phyloP scores from a whole-genome alignment of 2,888 invertebrate species.

The Sycophila texana region DNA sequence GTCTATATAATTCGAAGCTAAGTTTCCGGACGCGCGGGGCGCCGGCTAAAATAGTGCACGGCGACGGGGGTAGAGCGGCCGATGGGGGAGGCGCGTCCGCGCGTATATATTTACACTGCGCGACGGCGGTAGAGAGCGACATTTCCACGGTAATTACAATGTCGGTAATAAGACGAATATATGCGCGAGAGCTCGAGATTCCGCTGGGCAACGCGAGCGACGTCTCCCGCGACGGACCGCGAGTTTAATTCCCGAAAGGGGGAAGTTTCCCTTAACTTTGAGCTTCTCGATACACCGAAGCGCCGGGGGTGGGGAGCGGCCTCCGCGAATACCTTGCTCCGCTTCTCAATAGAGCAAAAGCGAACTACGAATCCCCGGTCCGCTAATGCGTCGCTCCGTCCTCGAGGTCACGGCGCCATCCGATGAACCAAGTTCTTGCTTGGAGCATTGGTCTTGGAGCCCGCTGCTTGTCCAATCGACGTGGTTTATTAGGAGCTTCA shows the following conservation, averaged over 20 bases:
- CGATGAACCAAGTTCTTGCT: neutral
- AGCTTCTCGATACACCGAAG: slow-evolving; percentile 30
- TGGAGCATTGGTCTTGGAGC: neutral
- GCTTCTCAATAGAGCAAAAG: neutral
- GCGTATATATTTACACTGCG: neutral
- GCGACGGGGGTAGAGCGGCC: neutral
- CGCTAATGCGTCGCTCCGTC: slow-evolving; percentile 5
- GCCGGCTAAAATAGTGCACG: slow-evolving; percentile 20
- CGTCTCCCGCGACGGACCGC: slow-evolving; percentile 5
- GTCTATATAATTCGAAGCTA: slow-evolving; percentile 40
- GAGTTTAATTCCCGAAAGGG: slow-evolving; percentile 49
- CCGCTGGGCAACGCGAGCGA: neutral
- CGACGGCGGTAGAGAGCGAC: neutral
- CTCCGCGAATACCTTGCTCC: slow-evolving; percentile 1
- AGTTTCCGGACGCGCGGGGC: slow-evolving; percentile 34
- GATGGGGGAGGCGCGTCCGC: neutral
- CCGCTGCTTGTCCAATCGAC: neutral
- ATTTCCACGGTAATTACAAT: slow-evolving; percentile 53
- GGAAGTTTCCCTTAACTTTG: slow-evolving; percentile 36
- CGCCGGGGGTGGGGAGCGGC: neutral
- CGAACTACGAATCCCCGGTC: neutral
- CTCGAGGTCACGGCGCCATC: neutral
- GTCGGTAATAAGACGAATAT: slow-evolving; percentile 51
- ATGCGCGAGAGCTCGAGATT: neutral
- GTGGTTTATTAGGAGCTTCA: neutral